Conservation (phyloP, 30 jellyfish, hydroid and myxozoan species). For the Cassiopea andromeda region DNA sequence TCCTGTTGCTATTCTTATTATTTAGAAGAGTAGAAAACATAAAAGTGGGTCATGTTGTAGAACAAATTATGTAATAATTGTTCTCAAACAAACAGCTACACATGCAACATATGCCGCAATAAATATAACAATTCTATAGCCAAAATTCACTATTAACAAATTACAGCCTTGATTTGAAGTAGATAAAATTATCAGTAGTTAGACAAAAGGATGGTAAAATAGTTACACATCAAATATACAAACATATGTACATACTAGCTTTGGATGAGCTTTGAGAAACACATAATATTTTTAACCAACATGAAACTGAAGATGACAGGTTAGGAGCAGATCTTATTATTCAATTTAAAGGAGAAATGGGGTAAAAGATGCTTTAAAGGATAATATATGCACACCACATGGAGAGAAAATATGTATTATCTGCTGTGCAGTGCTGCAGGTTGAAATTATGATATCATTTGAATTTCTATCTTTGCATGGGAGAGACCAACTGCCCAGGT, state of each 20-base stretch:
- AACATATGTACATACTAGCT: conserved; percentile 65
- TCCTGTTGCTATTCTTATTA: too few relatives aligned
- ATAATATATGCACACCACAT: too few relatives aligned
- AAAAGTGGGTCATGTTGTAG: not conserved
- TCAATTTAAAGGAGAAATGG: too few relatives aligned
- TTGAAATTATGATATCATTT: too few relatives aligned
- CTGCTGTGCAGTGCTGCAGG: too few relatives aligned
- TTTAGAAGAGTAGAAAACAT: too few relatives aligned
- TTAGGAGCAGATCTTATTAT: not conserved
- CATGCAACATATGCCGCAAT: conserved; percentile 66
- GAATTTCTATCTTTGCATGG: too few relatives aligned
- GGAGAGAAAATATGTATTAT: too few relatives aligned
- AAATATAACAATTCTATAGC: conserved; percentile 67
- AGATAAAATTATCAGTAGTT: conserved; percentile 70
- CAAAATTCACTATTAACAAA: conserved; percentile 70
- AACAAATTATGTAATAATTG: conserved; percentile 25
- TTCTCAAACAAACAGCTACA: conserved; percentile 58
- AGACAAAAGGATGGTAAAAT: conserved; percentile 74
- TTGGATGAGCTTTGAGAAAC: conserved; percentile 9
- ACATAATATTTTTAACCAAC: not conserved
- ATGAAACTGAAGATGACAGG: not conserved
- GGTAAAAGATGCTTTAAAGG: too few relatives aligned
- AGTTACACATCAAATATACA: conserved; percentile 85
- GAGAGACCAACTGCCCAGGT: too few relatives aligned
- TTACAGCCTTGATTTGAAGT: conserved; percentile 75